Evolutionary conservation across 2,797 vertebrate species (phyloP).

Genomic region (Notamacropus eugenii): DNA sequence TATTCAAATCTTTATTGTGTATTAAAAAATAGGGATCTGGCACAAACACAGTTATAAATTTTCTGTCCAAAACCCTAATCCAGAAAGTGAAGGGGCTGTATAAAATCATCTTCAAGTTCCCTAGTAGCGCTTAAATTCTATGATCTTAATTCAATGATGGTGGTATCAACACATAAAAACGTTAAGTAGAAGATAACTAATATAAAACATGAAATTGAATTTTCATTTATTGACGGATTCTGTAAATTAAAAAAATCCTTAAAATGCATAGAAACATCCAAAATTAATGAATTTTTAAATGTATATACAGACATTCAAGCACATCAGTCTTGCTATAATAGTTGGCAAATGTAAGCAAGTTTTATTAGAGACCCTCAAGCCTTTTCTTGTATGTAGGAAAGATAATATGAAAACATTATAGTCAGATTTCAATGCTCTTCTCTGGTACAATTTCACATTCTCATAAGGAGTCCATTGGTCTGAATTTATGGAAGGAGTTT

Average conservation of each 20-base stretch:
- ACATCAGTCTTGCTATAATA: constrained; percentile 38
- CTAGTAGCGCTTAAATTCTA: not conserved
- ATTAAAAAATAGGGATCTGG: constrained; percentile 76
- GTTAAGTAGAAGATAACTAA: constrained; percentile 44
- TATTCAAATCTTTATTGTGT: constrained; percentile 47
- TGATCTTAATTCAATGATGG: constrained; percentile 62
- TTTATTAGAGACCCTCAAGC: constrained; percentile 46
- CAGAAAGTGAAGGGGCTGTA: not conserved
- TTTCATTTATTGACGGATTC: constrained; percentile 24
- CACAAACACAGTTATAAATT: constrained; percentile 78
- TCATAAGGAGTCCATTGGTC: constrained; percentile 15
- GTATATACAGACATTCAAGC: constrained; percentile 33
- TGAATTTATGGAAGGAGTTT: constrained; percentile 41
- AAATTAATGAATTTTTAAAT: constrained; percentile 55
- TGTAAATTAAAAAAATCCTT: constrained; percentile 53
- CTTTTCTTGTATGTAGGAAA: constrained; percentile 32
- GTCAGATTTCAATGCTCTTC: constrained; percentile 35
- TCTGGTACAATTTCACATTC: constrained; percentile 27
- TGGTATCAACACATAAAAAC: constrained; percentile 59
- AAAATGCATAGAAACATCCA: constrained; percentile 37
- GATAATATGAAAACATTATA: not conserved
- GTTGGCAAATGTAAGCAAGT: constrained; percentile 43
- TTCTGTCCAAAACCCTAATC: not conserved
- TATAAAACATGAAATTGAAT: constrained; percentile 48
- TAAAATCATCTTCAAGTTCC: not conserved